phyloP scores from a whole-genome alignment of 2,888 invertebrate genomes.

The Apoda limacodes region DNA sequence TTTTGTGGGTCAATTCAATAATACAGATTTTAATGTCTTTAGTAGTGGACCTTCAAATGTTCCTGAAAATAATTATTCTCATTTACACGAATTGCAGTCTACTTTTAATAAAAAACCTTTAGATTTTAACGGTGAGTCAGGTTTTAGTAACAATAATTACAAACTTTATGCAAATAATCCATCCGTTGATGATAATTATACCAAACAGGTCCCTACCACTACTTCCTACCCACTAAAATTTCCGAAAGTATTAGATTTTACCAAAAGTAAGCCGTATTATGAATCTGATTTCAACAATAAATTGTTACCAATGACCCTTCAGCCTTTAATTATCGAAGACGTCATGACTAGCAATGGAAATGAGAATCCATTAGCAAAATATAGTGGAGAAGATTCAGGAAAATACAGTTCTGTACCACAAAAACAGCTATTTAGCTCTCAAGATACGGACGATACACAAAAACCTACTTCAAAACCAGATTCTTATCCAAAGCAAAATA shows the following conservation, averaged over 20 bases:
- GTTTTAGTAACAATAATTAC: slow-evolving; percentile 13
- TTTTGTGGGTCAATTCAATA: slow-evolving; percentile 28
- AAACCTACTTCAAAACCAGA: slow-evolving; percentile 23
- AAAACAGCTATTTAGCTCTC: slow-evolving; percentile 23
- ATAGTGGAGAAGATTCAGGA: slow-evolving; percentile 26
- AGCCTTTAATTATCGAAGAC: no score
- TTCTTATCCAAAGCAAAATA: slow-evolving; percentile 22
- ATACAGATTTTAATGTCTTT: slow-evolving; percentile 32
- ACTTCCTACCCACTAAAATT: slow-evolving; percentile 32
- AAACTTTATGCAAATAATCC: slow-evolving; percentile 28
- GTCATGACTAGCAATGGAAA: slow-evolving; percentile 23
- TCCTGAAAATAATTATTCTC: slow-evolving; percentile 29
- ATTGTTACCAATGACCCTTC: no score
- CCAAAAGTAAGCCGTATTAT: slow-evolving; percentile 40
- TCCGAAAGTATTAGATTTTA: slow-evolving; percentile 52
- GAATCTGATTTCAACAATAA: slow-evolving; percentile 38
- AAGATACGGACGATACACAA: slow-evolving; percentile 19
- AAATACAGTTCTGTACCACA: slow-evolving; percentile 26
- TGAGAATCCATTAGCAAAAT: slow-evolving; percentile 25
- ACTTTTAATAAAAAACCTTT: slow-evolving; percentile 30
- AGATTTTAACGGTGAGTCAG: no score
- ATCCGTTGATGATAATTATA: slow-evolving; percentile 27
- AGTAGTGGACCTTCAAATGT: slow-evolving; percentile 28
- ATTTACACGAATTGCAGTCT: slow-evolving; percentile 26
- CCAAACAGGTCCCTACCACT: slow-evolving; percentile 25